These are phyloP conservation scores for Pocillopora verrucosa DNA, from an alignment of 64 coral and sea anemone genomes.

Conservation along the genomic window DNA sequence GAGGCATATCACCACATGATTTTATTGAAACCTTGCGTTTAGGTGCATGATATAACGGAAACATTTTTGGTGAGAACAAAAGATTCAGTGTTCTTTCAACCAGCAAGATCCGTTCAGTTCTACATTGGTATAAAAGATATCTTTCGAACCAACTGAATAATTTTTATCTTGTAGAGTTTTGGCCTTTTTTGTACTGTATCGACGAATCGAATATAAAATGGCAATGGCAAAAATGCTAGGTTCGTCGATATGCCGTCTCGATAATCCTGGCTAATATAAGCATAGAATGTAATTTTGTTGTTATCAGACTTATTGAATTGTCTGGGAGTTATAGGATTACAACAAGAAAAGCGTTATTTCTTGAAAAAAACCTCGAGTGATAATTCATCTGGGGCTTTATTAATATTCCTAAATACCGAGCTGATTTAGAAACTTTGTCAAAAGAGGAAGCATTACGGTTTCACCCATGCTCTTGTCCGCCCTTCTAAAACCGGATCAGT, in stretches of 20 bases:
- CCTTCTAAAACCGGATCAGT: too few relatives aligned
- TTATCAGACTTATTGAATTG: too few relatives aligned
- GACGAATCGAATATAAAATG: not conserved
- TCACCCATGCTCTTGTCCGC: not conserved
- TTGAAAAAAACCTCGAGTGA: too few relatives aligned
- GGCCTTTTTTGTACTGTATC: not conserved
- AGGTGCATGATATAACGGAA: not conserved
- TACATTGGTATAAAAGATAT: not conserved
- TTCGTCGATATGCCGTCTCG: not conserved
- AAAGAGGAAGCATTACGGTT: not conserved
- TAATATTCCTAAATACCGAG: too few relatives aligned
- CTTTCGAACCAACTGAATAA: not conserved
- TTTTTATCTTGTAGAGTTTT: not conserved
- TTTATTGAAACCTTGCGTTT: not conserved
- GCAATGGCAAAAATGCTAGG: not conserved
- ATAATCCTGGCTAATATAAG: not conserved
- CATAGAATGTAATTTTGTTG: not conserved
- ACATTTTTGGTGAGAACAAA: not conserved
- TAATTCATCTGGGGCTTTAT: too few relatives aligned
- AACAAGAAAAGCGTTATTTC: too few relatives aligned
- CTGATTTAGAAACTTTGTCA: too few relatives aligned
- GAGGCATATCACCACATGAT: not conserved
- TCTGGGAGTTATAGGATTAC: too few relatives aligned
- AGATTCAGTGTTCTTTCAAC: not conserved
- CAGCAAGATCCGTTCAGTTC: not conserved